Percentiles rank a stretch among this genome's conserved stretches.
Evolutionary conservation across 1,140 invertebrate genomes (phyloP).

Genomic region (Heliconius hewitsoni): DNA sequence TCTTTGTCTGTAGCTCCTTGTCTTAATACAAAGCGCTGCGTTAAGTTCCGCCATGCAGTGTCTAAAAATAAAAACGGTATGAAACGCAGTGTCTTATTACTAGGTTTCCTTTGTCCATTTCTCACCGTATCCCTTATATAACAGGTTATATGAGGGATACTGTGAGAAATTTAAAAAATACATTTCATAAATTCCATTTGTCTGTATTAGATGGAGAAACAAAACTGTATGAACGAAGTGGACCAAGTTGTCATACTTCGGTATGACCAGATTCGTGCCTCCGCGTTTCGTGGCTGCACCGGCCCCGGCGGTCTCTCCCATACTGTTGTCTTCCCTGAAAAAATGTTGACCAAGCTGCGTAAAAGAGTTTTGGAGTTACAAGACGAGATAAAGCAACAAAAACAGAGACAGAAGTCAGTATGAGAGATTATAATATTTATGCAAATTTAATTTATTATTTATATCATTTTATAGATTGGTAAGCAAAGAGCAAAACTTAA

Average conservation of each 20-base stretch:
- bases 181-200: not conserved
- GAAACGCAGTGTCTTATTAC: too few relatives aligned
- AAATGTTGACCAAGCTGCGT: constrained; percentile 53
- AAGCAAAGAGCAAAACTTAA: too few relatives aligned
- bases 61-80: too few relatives aligned
- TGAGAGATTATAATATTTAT: not conserved
- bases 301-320: constrained; percentile 60
- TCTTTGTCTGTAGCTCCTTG: too few relatives aligned
- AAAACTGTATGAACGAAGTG: constrained; percentile 73
- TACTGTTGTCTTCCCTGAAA: constrained; percentile 66
- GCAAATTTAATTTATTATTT: too few relatives aligned
- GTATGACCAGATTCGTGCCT: constrained; percentile 68
- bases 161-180: too few relatives aligned
- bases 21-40: too few relatives aligned
- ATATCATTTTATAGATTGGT: too few relatives aligned
- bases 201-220: constrained; percentile 68
- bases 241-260: constrained; percentile 65
- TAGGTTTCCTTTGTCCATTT: too few relatives aligned
- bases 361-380: constrained; percentile 63
- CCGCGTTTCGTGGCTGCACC: constrained; percentile 57
- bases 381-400: constrained; percentile 69
- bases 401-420: constrained; percentile 60
- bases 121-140: too few relatives aligned
- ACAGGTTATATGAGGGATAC: too few relatives aligned
- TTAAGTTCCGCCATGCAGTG: too few relatives aligned